Base-by-base conservation (phyloP, 2,113 vertebrate species). In the Nyctereutes procyonoides region DNA sequence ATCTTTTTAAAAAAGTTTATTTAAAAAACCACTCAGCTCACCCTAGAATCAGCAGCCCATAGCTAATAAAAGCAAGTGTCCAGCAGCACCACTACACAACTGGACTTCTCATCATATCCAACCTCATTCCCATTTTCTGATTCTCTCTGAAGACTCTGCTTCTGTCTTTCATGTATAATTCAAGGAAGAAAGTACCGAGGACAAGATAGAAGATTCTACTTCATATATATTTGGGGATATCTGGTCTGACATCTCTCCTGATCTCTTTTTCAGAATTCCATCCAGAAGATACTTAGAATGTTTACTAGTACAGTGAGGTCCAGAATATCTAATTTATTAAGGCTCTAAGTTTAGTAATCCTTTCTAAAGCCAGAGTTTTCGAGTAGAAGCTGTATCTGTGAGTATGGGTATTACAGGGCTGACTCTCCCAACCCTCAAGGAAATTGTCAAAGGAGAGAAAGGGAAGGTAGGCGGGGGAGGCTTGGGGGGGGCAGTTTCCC, bases 381-480 rank as follows among this genome's bases (percentile, higher is more conserved):
- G 62, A 24, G 38, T 3, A 62, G 9, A 80, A 13, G 5, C 32
- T 69, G 2, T 24, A 19, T 0, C 38, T 35, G 11, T 6, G 43
- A 87, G 11, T 38, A 20, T 14, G 17, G 30, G 22, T 11, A 8
- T 30, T 10, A n/a, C 5, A 73, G 35, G 12, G 2, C 20, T 11
- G 28, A 74, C 8, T n/a, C 74, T 38, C 55, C 30, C 14, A 62
- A 16, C 5, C 0, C 43, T 30, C 28, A 9, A 58, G 81, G 53
- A 56, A 87, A 19, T 12, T 51, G 30, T 48, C 26, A 48, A 77
- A 30, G 12, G 19, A 15, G 24, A 53, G 3, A 19, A 5, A 11
- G 15, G 2, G 12, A 2, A 2, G 15, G 8, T 9, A 10, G 6
- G 2, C 1, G 3, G 24, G 6, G 6, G 3, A 13, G 12, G 0